Conservation (phyloP, 2,797 vertebrate species). For the Tarsius wallacei region DNA sequence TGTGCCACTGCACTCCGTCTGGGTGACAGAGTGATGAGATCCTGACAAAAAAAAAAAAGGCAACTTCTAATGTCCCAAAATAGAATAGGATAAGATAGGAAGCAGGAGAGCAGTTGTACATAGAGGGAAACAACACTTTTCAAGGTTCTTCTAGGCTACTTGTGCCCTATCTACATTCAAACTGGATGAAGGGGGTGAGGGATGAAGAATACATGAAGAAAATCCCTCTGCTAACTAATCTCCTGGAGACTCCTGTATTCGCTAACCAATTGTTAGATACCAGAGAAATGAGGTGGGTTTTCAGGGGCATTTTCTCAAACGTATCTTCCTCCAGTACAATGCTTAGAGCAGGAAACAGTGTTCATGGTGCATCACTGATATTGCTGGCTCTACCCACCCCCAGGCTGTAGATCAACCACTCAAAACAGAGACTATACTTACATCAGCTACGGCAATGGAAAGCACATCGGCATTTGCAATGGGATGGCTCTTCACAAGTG, state of each 20-base stretch:
- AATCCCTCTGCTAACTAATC: not conserved
- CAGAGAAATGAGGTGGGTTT: not conserved
- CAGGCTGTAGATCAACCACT: not conserved
- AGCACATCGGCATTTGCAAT: conserved; percentile 94
- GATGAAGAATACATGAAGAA: not conserved
- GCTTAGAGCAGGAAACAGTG: not conserved
- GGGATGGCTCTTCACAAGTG: conserved; percentile 92
- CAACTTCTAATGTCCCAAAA: not conserved
- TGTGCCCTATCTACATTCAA: not conserved
- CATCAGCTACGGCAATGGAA: conserved; percentile 93
- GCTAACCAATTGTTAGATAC: not conserved
- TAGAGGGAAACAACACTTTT: not conserved
- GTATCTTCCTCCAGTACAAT: not conserved
- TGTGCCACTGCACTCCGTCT: too few species aligned
- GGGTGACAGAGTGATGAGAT: too few species aligned
- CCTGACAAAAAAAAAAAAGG: not conserved
- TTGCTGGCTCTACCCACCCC: not conserved
- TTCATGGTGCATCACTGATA: not conserved
- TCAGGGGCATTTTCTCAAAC: not conserved
- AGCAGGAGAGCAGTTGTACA: not conserved
- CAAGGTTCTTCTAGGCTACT: not conserved
- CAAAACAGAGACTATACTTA: conserved; percentile 80
- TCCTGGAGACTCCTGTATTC: not conserved
- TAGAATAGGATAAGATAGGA: not conserved
- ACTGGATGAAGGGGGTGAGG: not conserved